Percentiles rank a stretch among this genome's conserved stretches.
These are phyloP conservation scores for Atta texana DNA, from an alignment of 1,140 invertebrate genomes.

Conservation along the genomic window DNA sequence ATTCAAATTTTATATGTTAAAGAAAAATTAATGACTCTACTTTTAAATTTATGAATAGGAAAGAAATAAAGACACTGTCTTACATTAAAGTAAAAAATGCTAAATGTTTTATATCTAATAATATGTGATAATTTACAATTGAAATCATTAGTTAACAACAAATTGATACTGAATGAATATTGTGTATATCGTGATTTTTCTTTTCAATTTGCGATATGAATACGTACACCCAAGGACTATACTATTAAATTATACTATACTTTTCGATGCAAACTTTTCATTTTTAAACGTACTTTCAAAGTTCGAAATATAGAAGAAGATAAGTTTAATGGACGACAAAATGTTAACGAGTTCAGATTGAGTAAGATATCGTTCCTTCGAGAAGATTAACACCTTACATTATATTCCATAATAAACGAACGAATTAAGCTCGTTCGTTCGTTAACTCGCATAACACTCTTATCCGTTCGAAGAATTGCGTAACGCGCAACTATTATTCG, in stretches of 20 bases:
- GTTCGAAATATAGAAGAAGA: background rate
- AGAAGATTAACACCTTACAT: conserved; percentile 20
- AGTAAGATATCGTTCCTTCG: background rate
- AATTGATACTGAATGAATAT: background rate
- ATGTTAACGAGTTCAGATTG: conserved; percentile 14
- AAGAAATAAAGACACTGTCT: background rate
- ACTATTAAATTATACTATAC: background rate
- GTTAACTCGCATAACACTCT: conserved; percentile 18
- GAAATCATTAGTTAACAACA: background rate
- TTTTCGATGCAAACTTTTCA: background rate
- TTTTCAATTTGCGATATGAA: background rate
- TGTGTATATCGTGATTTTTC: background rate
- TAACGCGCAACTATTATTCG: conserved; percentile 65
- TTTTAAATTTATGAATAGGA: background rate
- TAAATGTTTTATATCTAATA: background rate
- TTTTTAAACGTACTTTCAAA: background rate
- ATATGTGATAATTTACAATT: background rate
- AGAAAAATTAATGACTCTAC: background rate
- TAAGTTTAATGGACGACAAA: background rate
- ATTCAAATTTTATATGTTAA: background rate
- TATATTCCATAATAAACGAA: conserved; percentile 28
- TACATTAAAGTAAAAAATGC: background rate
- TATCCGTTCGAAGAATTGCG: conserved; percentile 2
- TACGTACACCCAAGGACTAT: background rate
- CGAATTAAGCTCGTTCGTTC: conserved; percentile 15